Evolutionary conservation across 2,888 invertebrate genomes (phyloP).

Genomic region (Melinaea menophilus): DNA sequence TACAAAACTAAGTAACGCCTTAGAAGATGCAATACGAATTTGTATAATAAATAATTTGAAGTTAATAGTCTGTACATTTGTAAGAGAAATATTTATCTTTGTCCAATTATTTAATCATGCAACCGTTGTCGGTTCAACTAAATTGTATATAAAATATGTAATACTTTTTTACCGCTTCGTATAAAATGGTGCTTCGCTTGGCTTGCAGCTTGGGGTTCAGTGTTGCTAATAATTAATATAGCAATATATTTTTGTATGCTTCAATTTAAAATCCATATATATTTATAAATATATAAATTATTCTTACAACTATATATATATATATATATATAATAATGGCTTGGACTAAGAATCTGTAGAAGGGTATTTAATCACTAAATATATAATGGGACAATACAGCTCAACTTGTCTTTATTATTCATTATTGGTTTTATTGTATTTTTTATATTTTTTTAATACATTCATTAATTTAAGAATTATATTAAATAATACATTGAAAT

Average conservation of each 20-base stretch:
- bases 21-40: slow-evolving; percentile 6
- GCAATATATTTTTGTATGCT: slow-evolving; percentile 25
- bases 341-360: background rate
- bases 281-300: slow-evolving; percentile 1
- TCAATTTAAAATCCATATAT: slow-evolving; percentile 9
- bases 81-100: slow-evolving; percentile 5
- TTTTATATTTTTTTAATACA: background rate
- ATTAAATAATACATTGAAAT: background rate
- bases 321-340: too few relatives aligned
- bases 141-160: slow-evolving; percentile 10
- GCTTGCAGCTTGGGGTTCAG: background rate
- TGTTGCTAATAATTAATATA: slow-evolving; percentile 10
- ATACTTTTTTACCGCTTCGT: slow-evolving; percentile 25
- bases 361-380: background rate
- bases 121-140: background rate
- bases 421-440: background rate
- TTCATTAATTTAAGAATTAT: background rate
- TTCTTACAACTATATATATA: too few relatives aligned
- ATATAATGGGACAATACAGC: background rate
- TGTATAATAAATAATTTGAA: slow-evolving; percentile 5
- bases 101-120: background rate
- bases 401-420: background rate
- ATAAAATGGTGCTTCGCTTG: slow-evolving; percentile 31
- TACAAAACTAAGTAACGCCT: slow-evolving; percentile 4
- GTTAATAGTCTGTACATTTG: slow-evolving; percentile 3